Conservation (phyloP, 2,113 vertebrate genomes). For the Baryphthengus martii region DNA sequence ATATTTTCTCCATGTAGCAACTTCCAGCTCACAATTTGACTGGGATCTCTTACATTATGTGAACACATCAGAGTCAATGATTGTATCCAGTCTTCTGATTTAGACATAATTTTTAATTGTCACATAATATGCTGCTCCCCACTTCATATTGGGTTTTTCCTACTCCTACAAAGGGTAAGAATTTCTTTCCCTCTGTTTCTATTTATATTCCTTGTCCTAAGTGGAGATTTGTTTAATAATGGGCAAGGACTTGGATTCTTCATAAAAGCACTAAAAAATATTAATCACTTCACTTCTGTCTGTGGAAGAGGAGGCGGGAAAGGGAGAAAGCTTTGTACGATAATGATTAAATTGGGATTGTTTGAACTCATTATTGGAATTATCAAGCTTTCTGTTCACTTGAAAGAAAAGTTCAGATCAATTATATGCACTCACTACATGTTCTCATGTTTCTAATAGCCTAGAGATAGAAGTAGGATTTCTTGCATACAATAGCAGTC, state of each 20-base stretch:
- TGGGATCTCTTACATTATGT: background rate
- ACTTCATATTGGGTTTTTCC: background rate
- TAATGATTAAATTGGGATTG: slow-evolving; percentile 39
- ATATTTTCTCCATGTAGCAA: background rate
- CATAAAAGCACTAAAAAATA: slow-evolving; percentile 27
- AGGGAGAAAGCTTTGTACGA: slow-evolving; percentile 5
- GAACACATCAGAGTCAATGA: background rate
- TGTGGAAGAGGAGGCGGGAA: background rate
- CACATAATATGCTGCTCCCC: background rate
- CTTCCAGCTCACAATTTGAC: background rate
- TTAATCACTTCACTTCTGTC: slow-evolving; percentile 36
- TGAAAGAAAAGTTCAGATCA: slow-evolving; percentile 60
- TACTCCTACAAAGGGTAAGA: background rate
- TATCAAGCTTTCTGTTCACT: slow-evolving; percentile 49
- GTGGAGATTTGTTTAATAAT: background rate
- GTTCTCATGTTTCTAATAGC: slow-evolving; percentile 61
- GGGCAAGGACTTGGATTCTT: background rate
- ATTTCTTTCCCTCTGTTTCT: background rate
- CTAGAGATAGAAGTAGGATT: slow-evolving; percentile 45
- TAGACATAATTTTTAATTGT: background rate
- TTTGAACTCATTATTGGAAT: slow-evolving; percentile 46
- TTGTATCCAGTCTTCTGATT: background rate
- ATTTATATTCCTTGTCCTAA: background rate
- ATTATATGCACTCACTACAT: slow-evolving; percentile 37
- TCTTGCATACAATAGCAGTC: background rate